phyloP scores from a whole-genome alignment of 2,797 vertebrate genomes.

The Sebastes alutus region DNA sequence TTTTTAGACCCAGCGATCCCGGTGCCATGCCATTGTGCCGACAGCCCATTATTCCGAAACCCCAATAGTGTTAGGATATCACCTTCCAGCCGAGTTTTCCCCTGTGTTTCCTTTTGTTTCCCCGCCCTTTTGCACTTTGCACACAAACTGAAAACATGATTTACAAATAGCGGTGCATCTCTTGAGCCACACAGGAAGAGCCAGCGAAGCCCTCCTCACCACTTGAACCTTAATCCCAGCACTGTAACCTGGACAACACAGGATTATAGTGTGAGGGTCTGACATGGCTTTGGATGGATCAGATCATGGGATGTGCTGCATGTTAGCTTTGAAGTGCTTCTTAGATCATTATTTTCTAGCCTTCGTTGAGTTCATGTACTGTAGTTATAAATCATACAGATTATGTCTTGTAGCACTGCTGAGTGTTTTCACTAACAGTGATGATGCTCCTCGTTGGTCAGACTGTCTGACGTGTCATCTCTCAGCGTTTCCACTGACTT shows the following conservation, averaged over 20 bases:
- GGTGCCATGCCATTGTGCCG: too few species aligned
- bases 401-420: background rate
- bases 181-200: constrained; percentile 18
- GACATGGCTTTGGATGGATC: constrained; percentile 37
- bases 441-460: background rate
- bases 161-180: background rate
- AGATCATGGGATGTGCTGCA: constrained; percentile 40
- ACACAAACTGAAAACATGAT: background rate
- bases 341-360: constrained; percentile 8
- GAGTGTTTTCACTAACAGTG: background rate
- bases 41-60: too few species aligned
- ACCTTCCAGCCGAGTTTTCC: too few species aligned
- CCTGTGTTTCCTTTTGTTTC: too few species aligned
- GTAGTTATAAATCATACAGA: background rate
- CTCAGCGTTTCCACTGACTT: constrained; percentile 33
- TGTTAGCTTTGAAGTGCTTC: constrained; percentile 43
- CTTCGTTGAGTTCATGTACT: background rate
- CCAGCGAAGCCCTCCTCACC: background rate
- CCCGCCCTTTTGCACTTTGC: background rate
- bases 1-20: too few species aligned
- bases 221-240: constrained; percentile 45
- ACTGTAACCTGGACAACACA: constrained; percentile 54
- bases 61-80: too few species aligned
- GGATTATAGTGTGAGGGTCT: constrained; percentile 37
- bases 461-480: background rate